Base-by-base conservation (phyloP, 2,888 invertebrate genomes). In the Chrysolina haemoptera region DNA sequence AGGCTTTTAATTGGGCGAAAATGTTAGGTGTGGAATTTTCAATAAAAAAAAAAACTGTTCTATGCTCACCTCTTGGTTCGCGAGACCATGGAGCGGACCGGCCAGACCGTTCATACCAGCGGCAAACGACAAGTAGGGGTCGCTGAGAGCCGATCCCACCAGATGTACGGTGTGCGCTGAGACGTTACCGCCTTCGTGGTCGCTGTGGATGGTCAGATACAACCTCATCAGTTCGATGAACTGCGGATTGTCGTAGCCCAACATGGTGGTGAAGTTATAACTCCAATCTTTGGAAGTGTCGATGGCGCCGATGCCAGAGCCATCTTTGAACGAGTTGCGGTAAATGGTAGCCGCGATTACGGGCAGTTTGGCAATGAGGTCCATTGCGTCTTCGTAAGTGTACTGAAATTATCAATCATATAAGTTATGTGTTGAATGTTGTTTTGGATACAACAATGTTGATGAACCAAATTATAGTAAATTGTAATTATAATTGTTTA, bases 161-260 rank as follows among this genome's bases (percentile, higher is more conserved):
- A 98, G 89, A 88, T 98, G 98, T 14, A 95, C 94, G 0, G 98
- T 95, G 89, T 98, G 98, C 2, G 98, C 98, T 10, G 96, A 97
- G 8, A 98, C 98, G 87, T 98, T 98, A 82, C 98, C 98, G 81
- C 98, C 97, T 89, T 98, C 98, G 89, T 98, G 98, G 88, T 98
- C 98, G 89, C 95, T 95, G 91, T 98, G 97, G 84, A 98, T 97
- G 74, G 97, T 96, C 79, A 98, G 92, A 89, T 98, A 98, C 43
- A 98, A 90, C 71, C 98, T 91, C 94, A 98, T 94, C 68, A 98
- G 92, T 88, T 98, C 98, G 64, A 94, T 93, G 89, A 98, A 98
- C 82, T 92, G 86, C 3, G 93, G 90, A 85, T 95, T 92, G 79
- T 96, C 94, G 88, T 94, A 98, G 73, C 98, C 98, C 78, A 98